phyloP scores from a whole-genome alignment of 2,113 vertebrate genomes.

The Geococcyx californianus region DNA sequence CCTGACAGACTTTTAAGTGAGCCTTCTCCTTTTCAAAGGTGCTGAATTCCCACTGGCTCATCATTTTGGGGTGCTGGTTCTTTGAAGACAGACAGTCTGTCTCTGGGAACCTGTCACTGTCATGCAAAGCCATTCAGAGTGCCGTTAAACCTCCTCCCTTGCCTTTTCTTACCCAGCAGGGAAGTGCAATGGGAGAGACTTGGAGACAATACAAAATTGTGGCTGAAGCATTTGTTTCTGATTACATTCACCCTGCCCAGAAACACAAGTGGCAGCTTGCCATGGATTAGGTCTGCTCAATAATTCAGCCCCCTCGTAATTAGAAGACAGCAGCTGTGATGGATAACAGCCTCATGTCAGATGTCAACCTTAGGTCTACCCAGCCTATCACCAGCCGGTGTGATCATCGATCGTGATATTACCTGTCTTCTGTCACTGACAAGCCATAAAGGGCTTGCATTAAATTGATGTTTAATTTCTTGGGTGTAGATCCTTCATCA shows the following conservation, averaged over 20 bases:
- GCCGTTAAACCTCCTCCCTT: background rate
- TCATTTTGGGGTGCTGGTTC: background rate
- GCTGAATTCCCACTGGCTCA: background rate
- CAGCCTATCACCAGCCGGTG: background rate
- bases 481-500: background rate
- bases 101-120: background rate
- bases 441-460: background rate
- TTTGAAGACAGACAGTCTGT: background rate
- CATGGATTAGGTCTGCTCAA: conserved; percentile 13
- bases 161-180: background rate
- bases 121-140: background rate
- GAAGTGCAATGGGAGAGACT: background rate
- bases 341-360: background rate
- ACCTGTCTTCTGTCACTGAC: background rate
- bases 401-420: background rate
- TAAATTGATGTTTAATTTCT: background rate
- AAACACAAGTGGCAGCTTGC: conserved; percentile 2
- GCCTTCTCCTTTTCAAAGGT: background rate
- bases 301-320: background rate
- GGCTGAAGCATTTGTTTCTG: background rate
- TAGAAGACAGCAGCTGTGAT: background rate
- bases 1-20: background rate
- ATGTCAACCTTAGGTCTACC: background rate
- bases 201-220: background rate
- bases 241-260: background rate